Conservation (phyloP, 2,797 vertebrate genomes). For the Meriones psammophilus region DNA sequence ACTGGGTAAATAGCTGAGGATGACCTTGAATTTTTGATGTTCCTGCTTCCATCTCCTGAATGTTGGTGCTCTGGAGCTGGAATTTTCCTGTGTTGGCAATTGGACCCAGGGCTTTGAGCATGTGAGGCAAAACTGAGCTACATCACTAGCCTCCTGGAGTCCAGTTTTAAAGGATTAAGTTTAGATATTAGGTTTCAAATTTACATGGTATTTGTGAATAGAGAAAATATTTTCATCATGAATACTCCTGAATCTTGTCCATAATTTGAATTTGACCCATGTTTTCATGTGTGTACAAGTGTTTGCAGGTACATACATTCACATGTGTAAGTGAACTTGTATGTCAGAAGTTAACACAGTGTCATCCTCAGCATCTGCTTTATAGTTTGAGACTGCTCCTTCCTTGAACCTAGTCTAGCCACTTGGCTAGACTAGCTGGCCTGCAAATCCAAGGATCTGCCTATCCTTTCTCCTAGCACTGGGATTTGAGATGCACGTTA, state of each 20-base stretch:
- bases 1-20: too few relatives aligned
- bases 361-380: neutral
- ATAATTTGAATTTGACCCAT: neutral
- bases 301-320: neutral
- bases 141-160: neutral
- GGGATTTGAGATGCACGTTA: neutral
- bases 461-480: neutral
- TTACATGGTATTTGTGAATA: neutral
- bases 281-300: neutral
- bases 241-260: neutral
- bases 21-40: neutral
- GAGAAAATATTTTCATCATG: neutral
- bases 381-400: neutral
- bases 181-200: neutral
- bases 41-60: too few relatives aligned
- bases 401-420: neutral
- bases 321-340: neutral
- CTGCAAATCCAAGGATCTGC: neutral
- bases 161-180: fast-evolving
- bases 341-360: too few relatives aligned
- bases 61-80: neutral
- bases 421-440: neutral
- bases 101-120: neutral
- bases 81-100: neutral
- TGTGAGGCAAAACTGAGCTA: neutral